These are phyloP conservation scores for Hipparchia semele DNA, from an alignment of 2,888 invertebrate species.

Conservation along the genomic window DNA sequence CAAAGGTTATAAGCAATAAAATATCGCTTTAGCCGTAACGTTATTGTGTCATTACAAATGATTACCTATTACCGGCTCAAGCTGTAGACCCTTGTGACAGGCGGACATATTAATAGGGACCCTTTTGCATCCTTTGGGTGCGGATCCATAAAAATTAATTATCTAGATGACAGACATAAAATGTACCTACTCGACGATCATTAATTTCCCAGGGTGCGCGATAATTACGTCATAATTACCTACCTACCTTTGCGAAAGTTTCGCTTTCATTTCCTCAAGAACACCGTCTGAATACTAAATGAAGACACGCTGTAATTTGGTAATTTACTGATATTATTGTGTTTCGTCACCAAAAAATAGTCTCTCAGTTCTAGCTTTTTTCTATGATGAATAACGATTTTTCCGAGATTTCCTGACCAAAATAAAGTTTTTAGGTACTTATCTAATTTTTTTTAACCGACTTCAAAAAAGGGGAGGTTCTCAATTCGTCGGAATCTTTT, in stretches of 20 bases:
- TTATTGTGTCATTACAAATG: too few species aligned
- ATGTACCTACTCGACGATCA: neutral
- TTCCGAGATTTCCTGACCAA: neutral
- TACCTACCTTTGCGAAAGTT: neutral
- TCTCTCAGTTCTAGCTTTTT: neutral
- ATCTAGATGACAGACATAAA: neutral
- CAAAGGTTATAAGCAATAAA: too few species aligned
- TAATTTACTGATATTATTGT: constrained; percentile 1
- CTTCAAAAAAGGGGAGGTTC: too few species aligned
- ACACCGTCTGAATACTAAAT: constrained; percentile 11
- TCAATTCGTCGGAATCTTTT: too few species aligned
- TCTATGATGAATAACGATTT: neutral
- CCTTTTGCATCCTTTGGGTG: too few species aligned
- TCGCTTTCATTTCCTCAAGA: constrained; percentile 7
- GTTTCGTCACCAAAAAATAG: neutral
- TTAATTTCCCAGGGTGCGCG: neutral
- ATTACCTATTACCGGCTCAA: too few species aligned
- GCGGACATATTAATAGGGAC: neutral
- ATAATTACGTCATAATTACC: constrained; percentile 5
- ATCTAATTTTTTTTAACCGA: too few species aligned
- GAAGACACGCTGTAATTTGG: constrained; percentile 8
- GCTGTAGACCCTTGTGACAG: neutral
- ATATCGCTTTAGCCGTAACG: too few species aligned
- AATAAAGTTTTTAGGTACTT: too few species aligned
- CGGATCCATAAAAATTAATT: neutral